phyloP scores from a whole-genome alignment of 1,140 invertebrate species.

The Sycophila sp. region DNA sequence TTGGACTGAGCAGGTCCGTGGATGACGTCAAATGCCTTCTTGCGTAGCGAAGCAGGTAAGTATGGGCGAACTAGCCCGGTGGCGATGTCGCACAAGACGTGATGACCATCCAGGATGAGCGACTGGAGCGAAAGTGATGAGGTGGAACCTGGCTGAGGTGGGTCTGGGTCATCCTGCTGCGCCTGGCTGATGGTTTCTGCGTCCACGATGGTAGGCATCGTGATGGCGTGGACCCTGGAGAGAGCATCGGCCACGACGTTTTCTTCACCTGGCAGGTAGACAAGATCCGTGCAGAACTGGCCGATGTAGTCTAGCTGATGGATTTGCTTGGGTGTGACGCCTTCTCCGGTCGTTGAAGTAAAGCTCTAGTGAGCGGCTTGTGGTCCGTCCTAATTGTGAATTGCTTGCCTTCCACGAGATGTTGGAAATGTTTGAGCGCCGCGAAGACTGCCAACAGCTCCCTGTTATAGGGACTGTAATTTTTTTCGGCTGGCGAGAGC shows the following conservation, averaged over 20 bases:
- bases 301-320: constrained; percentile 44
- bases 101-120: not conserved
- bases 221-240: constrained; percentile 34
- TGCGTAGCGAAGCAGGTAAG: not conserved
- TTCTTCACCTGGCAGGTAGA: constrained; percentile 40
- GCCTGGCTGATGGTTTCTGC: constrained; percentile 34
- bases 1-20: not conserved
- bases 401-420: constrained; percentile 10
- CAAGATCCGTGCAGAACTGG: constrained; percentile 45
- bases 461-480: constrained; percentile 42
- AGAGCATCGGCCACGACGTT: constrained; percentile 50
- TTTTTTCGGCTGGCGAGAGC: constrained; percentile 26
- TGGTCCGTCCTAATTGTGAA: constrained; percentile 47
- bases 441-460: constrained; percentile 49
- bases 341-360: constrained; percentile 36
- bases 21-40: not conserved
- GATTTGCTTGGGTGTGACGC: constrained; percentile 27
- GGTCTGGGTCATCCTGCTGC: constrained; percentile 33
- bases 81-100: not conserved
- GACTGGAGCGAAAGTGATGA: not conserved
- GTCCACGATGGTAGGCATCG: constrained; percentile 12
- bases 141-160: not conserved
- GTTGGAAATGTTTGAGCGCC: constrained; percentile 13
- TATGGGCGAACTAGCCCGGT: not conserved
- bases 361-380: constrained; percentile 46